Evolutionary conservation across 2,888 invertebrate genomes (phyloP).

Genomic region (Agriopis aurantiaria): DNA sequence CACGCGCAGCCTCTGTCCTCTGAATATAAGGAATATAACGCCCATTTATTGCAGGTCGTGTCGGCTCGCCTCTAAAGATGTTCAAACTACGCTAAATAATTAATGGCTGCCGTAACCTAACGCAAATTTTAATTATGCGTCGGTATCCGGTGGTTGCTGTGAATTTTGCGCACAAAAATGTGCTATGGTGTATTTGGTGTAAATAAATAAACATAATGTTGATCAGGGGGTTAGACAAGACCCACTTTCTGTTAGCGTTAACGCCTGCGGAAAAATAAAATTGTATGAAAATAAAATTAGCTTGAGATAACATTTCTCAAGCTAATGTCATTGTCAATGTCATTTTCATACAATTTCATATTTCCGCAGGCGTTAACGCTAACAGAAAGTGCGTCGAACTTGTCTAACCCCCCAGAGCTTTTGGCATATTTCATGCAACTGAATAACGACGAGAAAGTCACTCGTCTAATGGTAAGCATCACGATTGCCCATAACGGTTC

Average conservation of each 20-base stretch:
- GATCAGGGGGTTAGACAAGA: neutral
- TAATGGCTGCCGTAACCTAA: constrained; percentile 72
- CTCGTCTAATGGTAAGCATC: too few relatives aligned
- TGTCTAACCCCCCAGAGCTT: too few relatives aligned
- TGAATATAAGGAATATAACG: constrained; percentile 78
- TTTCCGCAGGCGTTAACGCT: too few relatives aligned
- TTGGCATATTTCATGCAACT: too few relatives aligned
- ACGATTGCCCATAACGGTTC: too few relatives aligned
- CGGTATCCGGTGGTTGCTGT: constrained; percentile 48
- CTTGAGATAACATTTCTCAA: too few relatives aligned
- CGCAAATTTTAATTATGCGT: constrained; percentile 76
- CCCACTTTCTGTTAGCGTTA: neutral
- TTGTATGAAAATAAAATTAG: too few relatives aligned
- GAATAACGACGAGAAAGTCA: too few relatives aligned
- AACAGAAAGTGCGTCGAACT: too few relatives aligned
- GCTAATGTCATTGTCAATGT: too few relatives aligned
- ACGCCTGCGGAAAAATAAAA: too few relatives aligned
- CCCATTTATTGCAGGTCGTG: constrained; percentile 79
- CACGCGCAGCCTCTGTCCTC: constrained; percentile 81
- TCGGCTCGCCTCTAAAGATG: constrained; percentile 66
- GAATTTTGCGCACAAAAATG: constrained; percentile 48
- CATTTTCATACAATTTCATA: too few relatives aligned
- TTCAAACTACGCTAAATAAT: constrained; percentile 79
- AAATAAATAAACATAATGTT: constrained; percentile 12
- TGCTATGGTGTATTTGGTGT: constrained; percentile 20